Percentiles rank a stretch among this genome's conserved stretches.
Evolutionary conservation across 2,797 vertebrate species (phyloP).

Genomic region (Typhlichthys subterraneus): DNA sequence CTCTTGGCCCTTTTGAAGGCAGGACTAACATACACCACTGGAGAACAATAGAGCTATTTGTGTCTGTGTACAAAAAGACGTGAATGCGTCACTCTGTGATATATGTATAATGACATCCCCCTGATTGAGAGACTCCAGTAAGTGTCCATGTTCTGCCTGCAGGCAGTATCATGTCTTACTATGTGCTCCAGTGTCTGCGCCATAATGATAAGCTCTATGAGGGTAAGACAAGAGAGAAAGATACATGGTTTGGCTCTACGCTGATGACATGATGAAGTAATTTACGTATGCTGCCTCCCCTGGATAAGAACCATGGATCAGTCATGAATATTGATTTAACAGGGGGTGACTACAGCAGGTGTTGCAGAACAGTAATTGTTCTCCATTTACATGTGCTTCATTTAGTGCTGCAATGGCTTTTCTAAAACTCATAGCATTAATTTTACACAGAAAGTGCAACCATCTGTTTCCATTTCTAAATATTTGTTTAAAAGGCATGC

Average conservation of each 20-base stretch:
- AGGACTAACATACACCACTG: conserved; percentile 46
- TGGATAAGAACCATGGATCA: conserved; percentile 24
- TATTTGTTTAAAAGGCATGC: too few relatives aligned
- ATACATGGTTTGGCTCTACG: conserved; percentile 5
- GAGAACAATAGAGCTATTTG: conserved; percentile 41
- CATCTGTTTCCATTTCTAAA: too few relatives aligned
- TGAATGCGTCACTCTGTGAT: conserved; percentile 47
- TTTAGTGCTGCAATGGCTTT: background rate
- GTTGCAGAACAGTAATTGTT: background rate
- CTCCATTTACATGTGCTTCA: conserved; percentile 1
- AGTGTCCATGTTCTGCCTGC: conserved; percentile 28
- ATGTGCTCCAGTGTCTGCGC: conserved; percentile 21
- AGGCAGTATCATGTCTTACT: conserved; percentile 20
- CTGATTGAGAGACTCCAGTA: conserved; percentile 26
- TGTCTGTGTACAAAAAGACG: conserved; percentile 7
- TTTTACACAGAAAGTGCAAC: background rate
- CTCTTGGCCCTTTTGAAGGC: background rate
- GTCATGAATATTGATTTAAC: conserved; percentile 18
- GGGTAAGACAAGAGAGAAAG: conserved; percentile 6
- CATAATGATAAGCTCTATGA: conserved; percentile 15
- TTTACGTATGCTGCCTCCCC: background rate
- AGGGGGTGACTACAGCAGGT: background rate
- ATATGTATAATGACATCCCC: conserved; percentile 28
- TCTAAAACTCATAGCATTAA: background rate
- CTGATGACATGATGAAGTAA: conserved; percentile 10